Evolutionary conservation across 2,113 vertebrate species (phyloP), one percentile per base, ranked within the genome.

Genomic region (Solea solea): DNA sequence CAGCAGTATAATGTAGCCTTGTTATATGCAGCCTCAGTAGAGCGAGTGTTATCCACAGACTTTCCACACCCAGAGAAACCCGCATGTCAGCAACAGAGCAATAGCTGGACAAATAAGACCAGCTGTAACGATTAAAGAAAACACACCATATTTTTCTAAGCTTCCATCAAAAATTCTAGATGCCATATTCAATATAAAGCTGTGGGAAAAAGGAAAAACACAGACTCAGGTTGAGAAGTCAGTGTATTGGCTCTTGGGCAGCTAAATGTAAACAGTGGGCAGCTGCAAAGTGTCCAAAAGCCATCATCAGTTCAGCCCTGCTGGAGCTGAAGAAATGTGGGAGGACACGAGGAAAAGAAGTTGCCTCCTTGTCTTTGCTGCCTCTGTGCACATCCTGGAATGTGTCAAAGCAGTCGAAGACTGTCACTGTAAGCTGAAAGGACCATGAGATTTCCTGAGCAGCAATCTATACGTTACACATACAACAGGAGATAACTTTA

Each of bases 1-100:
- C 44, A 0, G 52, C 62, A 65, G 72, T 58, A 85, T 72, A 89
- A 64, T 82, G 68, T 64, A 68, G 83, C 72, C 80, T 85, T 88
- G 81, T 87, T 78, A 52, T 9, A 54, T 69, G 64, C 70, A 75
- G 73, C 42, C 56, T 81, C 64, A 85, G 67, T 69, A 25, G 60
- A 87, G 65, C 54, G 74, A 88, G 58, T 88, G 82, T 89, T 90
- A 81, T 84, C 85, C 81, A 73, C 71, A 75, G 72, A 64, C 66
- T 49, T 57, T 59, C 85, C 90, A 89, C 88, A 87, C 82, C 86
- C 88, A 83, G 27, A 84, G 44, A 40, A 69, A 62, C 55, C 72
- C 70, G 64, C 64, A 64, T 64, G 54, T 68, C 41, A 13, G 50
- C 72, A 81, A 82, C 76, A 76, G 72, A 77, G 52, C 80, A 65